A percentile compares a stretch with the other conserved stretches of the same genome.
Evolutionary conservation across 1,140 invertebrate species (phyloP).

Genomic region (Lepidurus apus): DNA sequence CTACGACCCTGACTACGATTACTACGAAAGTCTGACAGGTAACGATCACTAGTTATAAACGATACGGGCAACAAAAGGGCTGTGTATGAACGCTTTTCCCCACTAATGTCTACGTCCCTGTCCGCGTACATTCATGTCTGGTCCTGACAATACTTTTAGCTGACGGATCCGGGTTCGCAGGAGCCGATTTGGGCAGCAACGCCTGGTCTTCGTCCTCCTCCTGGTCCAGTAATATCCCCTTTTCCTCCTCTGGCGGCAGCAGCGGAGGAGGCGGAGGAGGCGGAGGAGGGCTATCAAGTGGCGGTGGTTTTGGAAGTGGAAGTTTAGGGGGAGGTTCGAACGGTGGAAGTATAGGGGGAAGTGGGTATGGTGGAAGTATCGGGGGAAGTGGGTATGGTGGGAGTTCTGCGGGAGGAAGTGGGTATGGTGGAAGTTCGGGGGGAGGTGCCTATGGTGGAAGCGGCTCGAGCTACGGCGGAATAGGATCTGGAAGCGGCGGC

Average conservation of each 20-base stretch:
- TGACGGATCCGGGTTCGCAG: constrained; percentile 44
- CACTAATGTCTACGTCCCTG: background rate
- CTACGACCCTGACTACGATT: constrained; percentile 83
- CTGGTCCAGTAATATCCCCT: background rate
- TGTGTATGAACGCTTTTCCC: too few species aligned
- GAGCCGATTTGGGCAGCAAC: constrained; percentile 40
- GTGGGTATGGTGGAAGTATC: background rate
- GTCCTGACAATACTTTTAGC: constrained; percentile 43
- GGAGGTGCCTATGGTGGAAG: background rate
- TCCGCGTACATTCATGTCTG: background rate
- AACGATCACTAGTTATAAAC: constrained; percentile 48
- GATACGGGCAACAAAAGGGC: background rate
- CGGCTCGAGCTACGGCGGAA: background rate
- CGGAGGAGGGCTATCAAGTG: background rate
- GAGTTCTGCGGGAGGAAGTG: background rate
- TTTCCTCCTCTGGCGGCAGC: background rate
- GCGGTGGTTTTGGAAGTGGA: background rate
- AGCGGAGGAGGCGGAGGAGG: background rate
- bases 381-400: background rate
- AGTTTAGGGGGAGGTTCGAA: background rate
- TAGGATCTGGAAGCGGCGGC: background rate
- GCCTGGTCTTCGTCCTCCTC: constrained; percentile 40
- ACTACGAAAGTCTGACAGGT: constrained; percentile 87
- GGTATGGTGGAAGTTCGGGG: background rate
- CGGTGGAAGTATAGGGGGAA: background rate